Percentiles rank a stretch among this genome's conserved stretches.
Conservation (phyloP, 1,140 invertebrate species). For the Ips typographus region DNA sequence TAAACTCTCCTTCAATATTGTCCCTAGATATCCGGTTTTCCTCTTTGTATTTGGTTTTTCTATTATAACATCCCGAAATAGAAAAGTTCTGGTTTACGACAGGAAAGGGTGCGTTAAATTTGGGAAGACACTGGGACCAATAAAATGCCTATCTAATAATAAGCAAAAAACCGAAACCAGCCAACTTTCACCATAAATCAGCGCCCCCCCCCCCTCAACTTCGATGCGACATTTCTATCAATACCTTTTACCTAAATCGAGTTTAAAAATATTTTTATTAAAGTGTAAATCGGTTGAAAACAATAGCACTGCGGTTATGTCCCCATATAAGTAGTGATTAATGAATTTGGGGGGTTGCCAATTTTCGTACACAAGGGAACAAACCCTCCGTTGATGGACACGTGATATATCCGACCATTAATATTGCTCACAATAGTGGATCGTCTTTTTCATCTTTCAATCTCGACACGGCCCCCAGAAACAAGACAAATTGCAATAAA, state of each 20-base stretch:
- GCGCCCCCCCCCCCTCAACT: conserved; percentile 17
- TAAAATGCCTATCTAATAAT: not conserved
- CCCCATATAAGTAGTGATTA: not conserved
- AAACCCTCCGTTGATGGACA: not conserved
- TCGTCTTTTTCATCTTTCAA: too few relatives aligned
- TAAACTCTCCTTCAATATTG: too few relatives aligned
- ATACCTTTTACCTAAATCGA: conserved; percentile 13
- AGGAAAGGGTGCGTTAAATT: too few relatives aligned
- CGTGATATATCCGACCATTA: not conserved
- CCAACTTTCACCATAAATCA: conserved; percentile 23
- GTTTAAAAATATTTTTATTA: not conserved
- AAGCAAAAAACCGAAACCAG: not conserved
- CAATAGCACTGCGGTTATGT: not conserved
- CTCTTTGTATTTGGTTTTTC: too few relatives aligned
- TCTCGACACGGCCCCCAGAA: too few relatives aligned
- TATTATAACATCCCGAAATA: too few relatives aligned
- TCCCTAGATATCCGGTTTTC: too few relatives aligned
- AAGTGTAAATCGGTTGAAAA: not conserved
- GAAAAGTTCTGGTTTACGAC: too few relatives aligned
- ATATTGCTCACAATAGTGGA: not conserved
- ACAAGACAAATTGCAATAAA: too few relatives aligned
- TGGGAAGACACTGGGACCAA: too few relatives aligned
- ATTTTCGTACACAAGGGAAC: conserved; percentile 1
- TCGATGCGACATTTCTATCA: conserved; percentile 24
- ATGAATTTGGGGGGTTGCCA: not conserved